Base-by-base conservation (phyloP, 2,797 vertebrate genomes). In the Bradypodion ventrale region DNA sequence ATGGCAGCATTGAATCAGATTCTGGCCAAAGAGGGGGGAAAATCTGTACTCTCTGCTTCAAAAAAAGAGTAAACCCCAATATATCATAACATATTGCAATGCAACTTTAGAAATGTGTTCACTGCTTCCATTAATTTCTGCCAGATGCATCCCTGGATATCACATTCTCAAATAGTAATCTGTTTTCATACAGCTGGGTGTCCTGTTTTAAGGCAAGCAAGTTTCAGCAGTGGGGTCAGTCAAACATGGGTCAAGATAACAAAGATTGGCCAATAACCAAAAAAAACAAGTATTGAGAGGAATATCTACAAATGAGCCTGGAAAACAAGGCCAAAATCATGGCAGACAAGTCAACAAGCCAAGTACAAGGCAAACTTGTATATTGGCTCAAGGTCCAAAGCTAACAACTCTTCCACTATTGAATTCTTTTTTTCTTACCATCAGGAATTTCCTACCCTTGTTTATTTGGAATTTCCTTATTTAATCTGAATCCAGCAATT, bases 1-100 rank as follows among this genome's bases (percentile, higher is more conserved):
- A 37, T 80, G 29, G 80, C 78, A 75, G 32, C 56, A 76, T 84
- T 87, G 70, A 77, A 21, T 77, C 73, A 77, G 65, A 84, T 72
- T 75, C 23, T 44, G 84, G 42, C n/a, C 56, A 87, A 32, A 32
- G 56, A 32, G 56, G 52, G 80, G 80, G 80, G 80, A 62, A 60
- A 42, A 80, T 70, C 62, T 23, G 23, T 75, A 66, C 49, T 76
- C n/a, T 80, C 77, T 32, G 21, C 72, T 80, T 87, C 7, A 29
- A 29, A 56, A 7, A 80, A 44, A 87, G 79, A 21, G 29, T 35
- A 76, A 80, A 75, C 80, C n/a, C 73, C 44, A 63, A 23, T n/a
- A 75, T 76, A 35, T 12, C 63, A 8, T 80, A 76, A 56, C 72
- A 80, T 69, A n/a, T n/a, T n/a, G 29, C 56, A 72, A 44, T 4